Conservation (phyloP, 2,888 invertebrate species). For the Liodrosophila aerea region DNA sequence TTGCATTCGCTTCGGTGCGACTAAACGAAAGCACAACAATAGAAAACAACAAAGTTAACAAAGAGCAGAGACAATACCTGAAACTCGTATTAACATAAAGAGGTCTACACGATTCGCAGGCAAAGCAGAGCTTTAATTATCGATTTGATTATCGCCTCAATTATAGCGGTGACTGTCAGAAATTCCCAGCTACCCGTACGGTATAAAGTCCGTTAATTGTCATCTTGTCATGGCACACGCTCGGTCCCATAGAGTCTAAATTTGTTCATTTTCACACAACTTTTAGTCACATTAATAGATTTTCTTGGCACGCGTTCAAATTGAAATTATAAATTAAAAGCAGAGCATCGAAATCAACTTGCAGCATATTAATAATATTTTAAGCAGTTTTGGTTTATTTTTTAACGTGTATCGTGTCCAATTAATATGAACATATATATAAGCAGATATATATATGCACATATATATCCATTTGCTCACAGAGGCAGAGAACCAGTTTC, state of each 20-base stretch:
- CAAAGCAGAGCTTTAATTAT: conserved; percentile 30
- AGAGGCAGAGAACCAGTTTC: conserved; percentile 47
- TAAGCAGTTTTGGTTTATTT: conserved; percentile 10
- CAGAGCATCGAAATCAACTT: conserved; percentile 11
- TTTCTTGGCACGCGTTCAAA: conserved; percentile 62
- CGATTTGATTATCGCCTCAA: conserved; percentile 29
- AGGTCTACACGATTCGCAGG: conserved; percentile 31
- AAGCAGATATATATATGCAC: background rate
- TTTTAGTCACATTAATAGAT: conserved; percentile 9
- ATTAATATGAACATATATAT: background rate
- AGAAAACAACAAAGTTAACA: conserved; percentile 3
- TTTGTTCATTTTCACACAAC: conserved; percentile 24
- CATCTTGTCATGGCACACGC: conserved; percentile 36
- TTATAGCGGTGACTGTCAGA: conserved; percentile 22
- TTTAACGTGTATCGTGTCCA: background rate
- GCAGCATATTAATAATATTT: conserved; percentile 16
- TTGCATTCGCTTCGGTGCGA: conserved; percentile 22
- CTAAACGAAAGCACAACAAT: too few relatives aligned
- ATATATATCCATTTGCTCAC: conserved; percentile 8
- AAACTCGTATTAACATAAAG: conserved; percentile 20
- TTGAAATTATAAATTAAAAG: conserved; percentile 42
- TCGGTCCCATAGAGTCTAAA: conserved; percentile 8
- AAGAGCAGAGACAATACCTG: background rate
- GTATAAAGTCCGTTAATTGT: conserved; percentile 24
- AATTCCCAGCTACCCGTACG: conserved; percentile 3